Base-by-base conservation (phyloP, 2,113 vertebrate genomes). In the Taxidea taxus region DNA sequence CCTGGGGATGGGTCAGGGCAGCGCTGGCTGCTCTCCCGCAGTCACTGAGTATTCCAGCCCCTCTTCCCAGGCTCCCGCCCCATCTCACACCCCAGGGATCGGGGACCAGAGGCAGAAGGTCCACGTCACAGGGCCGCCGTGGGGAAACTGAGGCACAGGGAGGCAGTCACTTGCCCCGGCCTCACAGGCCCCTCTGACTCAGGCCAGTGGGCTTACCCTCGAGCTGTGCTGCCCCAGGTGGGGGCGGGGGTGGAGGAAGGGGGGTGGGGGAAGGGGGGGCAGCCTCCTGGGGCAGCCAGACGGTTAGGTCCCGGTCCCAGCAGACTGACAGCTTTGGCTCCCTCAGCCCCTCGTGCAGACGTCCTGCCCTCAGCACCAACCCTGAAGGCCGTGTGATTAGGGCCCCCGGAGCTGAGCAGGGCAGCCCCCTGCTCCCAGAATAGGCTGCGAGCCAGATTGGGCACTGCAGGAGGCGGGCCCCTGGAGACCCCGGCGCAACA, bases 211-310 rank as follows among this genome's bases (percentile, higher is more conserved):
- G 70, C 37, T 39, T 3, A 39, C 14, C n/a, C 60, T 6, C 0
- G 14, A 1, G 1, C 49, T 1, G 1, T 0, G 37, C 37, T 18
- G 18, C 0, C 64, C 31, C 3, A 2, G 31, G 31, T 1, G 1
- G 62, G 29, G 31, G 15, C 16, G 6, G 31, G 64, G 31, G 54
- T 12, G 13, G 60, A 27, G 13, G n/a, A n/a, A n/a, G n/a, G n/a
- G n/a, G n/a, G n/a, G 23, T 10, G 9, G 58, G 58, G 25, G 58
- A 10, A 60, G 1, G 31, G 31, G 29, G 29, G 27, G 27, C 34
- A 4, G 68, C 20, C 23, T 1, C 0, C 0, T 3, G 14, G n/a
- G 2, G 44, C 0, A 0, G 37, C 16, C 20, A 0, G 58, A 34
- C 27, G 62, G 47, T 4, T 37, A 0, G n/a, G 70, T 37, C 49